These are phyloP conservation scores for Drosophila bunnanda DNA, from an alignment of 2,888 invertebrate species.

Conservation along the genomic window DNA sequence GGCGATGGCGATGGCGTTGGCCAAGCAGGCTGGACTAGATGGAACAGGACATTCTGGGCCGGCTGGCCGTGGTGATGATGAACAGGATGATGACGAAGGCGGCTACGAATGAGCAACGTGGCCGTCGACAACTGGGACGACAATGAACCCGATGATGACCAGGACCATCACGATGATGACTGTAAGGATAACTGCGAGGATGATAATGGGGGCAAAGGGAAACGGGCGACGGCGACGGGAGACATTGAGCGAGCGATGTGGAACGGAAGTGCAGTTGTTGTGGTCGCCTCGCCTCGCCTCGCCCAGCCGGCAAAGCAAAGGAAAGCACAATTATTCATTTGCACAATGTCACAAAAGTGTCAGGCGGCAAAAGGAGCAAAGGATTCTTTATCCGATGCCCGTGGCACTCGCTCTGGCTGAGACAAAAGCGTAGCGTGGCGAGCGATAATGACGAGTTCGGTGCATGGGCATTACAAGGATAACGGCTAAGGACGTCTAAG, in stretches of 20 bases:
- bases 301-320: conserved; percentile 64
- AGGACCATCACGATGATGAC: conserved; percentile 42
- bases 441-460: conserved; percentile 76
- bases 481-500: conserved; percentile 21
- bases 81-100: conserved; percentile 13
- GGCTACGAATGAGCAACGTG: conserved; percentile 31
- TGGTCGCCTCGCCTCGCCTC: conserved; percentile 55
- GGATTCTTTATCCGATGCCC: conserved; percentile 67
- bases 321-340: conserved; percentile 84
- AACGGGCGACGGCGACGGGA: conserved; percentile 5
- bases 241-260: conserved; percentile 80
- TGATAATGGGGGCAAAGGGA: conserved; percentile 17
- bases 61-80: conserved; percentile 40
- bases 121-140: conserved; percentile 66
- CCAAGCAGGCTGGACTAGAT: conserved; percentile 16
- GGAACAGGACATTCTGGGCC: conserved; percentile 39
- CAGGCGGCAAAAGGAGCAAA: conserved; percentile 82
- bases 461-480: conserved; percentile 61
- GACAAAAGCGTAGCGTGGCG: conserved; percentile 31
- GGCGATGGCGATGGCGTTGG: conserved; percentile 28
- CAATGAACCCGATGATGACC: conserved; percentile 59
- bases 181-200: conserved; percentile 14
- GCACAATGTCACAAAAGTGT: conserved; percentile 82
- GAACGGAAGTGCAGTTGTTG: conserved; percentile 80
- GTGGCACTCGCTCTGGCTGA: background rate